Percentiles rank a stretch among this genome's conserved stretches.
phyloP scores from a whole-genome alignment of 2,888 invertebrate genomes.

The Aproaerema taeniolella region DNA sequence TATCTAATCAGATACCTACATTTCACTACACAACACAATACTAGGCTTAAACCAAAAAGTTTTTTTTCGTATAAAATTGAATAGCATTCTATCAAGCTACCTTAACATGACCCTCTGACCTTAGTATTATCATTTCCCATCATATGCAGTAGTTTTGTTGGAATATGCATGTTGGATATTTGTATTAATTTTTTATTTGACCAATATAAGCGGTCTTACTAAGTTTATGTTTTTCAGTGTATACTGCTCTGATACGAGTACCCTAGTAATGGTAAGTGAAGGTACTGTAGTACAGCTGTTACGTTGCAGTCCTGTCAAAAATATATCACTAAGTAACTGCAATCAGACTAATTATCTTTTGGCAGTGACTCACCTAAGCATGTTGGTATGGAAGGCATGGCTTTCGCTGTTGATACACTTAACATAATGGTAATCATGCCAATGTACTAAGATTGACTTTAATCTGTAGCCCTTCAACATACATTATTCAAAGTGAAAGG shows the following conservation, averaged over 20 bases:
- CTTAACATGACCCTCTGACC: too few species aligned
- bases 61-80: too few species aligned
- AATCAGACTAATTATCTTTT: background rate
- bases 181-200: conserved; percentile 26
- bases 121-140: too few species aligned
- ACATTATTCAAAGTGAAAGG: too few species aligned
- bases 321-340: background rate
- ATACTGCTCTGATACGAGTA: conserved; percentile 70
- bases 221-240: conserved; percentile 74
- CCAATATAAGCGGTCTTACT: conserved; percentile 51
- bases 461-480: background rate
- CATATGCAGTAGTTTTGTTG: too few species aligned
- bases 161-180: conserved; percentile 40
- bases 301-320: conserved; percentile 23
- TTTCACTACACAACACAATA: too few species aligned
- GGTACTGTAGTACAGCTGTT: conserved; percentile 69
- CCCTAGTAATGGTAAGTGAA: conserved; percentile 72
- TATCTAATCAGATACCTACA: too few species aligned
- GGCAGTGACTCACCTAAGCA: conserved; percentile 6
- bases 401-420: background rate
- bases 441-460: conserved; percentile 23
- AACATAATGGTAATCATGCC: background rate
- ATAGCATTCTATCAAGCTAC: too few species aligned
- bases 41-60: too few species aligned
- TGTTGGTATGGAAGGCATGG: conserved; percentile 1